Base-by-base conservation (phyloP, 2,113 vertebrate genomes). In the Motacilla tschutschensis region DNA sequence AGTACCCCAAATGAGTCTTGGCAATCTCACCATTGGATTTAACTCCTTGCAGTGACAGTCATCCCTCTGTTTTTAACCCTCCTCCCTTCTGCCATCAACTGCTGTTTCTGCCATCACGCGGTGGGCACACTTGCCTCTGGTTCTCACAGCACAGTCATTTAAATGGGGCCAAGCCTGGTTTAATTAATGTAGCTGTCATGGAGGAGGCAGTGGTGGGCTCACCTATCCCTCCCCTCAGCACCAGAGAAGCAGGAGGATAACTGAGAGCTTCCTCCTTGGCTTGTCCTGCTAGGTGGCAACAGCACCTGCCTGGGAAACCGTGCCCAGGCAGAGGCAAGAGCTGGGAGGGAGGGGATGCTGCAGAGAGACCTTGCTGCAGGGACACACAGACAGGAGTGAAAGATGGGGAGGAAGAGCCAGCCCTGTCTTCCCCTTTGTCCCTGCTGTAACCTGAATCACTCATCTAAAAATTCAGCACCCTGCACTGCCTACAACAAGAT, bases 11-110 rank as follows among this genome's bases (percentile, higher is more conserved):
- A 90, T 40, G 28, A 88, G 54, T 33, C 41, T 51, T 63, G 50
- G 21, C 21, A 90, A 71, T 67, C 36, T 64, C 0, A 1, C n/a
- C 58, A 64, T 20, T 21, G 41, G 36, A 90, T 86, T 88, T 67
- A 87, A 64, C 79, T 60, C 46, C 11, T 79, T 22, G 57, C 12
- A 84, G 58, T 79, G 51, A 77, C 65, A 79, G 43, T 47, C 57
- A 83, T 73, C 72, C 58, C 73, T 66, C 76, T 50, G 59, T 76
- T 47, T 91, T 74, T 64, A 73, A 77, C 69, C 21, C 14, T 87
- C 7, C 31, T 70, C 29, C 47, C 53, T 89, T 90, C 71, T 65
- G 55, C 35, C 20, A 57, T 31, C 6, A 0, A 38, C 85, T 72
- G 59, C 48, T 70, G 55, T 57, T 73, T 60, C 66, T 72, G 63